Evolutionary conservation across 53 echinoderm and acorn worm species (phyloP).

Genomic region (Apostichopus leukothele): DNA sequence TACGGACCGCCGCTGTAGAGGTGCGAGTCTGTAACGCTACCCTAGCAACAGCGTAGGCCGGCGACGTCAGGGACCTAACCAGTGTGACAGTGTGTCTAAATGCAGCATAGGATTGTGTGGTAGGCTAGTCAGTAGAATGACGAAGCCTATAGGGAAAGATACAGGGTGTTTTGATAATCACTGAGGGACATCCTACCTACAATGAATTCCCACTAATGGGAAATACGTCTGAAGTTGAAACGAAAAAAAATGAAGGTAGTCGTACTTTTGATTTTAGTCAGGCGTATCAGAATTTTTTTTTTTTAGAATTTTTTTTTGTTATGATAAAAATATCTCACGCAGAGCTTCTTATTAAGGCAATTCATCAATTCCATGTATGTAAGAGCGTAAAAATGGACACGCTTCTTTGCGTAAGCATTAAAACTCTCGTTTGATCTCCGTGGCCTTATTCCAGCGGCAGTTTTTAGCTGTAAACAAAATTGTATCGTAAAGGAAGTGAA

Average conservation of each 20-base stretch:
- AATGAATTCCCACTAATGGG: constrained; percentile 22
- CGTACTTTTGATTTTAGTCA: constrained; percentile 28
- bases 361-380: constrained; percentile 29
- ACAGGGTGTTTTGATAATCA: constrained; percentile 24
- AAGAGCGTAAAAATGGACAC: constrained; percentile 1
- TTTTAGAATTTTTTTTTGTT: background rate
- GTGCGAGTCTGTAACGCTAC: constrained; percentile 38
- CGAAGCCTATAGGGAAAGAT: constrained; percentile 27
- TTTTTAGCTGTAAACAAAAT: constrained; percentile 16
- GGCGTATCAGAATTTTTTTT: constrained; percentile 26
- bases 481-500: background rate
- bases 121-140: constrained; percentile 7
- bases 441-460: constrained; percentile 4
- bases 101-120: constrained; percentile 16
- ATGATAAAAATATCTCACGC: constrained; percentile 18
- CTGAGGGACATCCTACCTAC: constrained; percentile 10
- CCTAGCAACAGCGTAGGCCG: constrained; percentile 27
- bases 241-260: background rate
- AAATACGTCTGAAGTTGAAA: constrained; percentile 20
- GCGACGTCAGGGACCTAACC: constrained; percentile 1
- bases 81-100: constrained; percentile 17
- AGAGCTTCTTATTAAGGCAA: constrained; percentile 26
- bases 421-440: background rate
- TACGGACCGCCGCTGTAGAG: constrained; percentile 38
- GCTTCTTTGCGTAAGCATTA: constrained; percentile 17